These are phyloP conservation scores for Hypercompe scribonia DNA, from an alignment of 2,888 invertebrate genomes.

Conservation along the genomic window DNA sequence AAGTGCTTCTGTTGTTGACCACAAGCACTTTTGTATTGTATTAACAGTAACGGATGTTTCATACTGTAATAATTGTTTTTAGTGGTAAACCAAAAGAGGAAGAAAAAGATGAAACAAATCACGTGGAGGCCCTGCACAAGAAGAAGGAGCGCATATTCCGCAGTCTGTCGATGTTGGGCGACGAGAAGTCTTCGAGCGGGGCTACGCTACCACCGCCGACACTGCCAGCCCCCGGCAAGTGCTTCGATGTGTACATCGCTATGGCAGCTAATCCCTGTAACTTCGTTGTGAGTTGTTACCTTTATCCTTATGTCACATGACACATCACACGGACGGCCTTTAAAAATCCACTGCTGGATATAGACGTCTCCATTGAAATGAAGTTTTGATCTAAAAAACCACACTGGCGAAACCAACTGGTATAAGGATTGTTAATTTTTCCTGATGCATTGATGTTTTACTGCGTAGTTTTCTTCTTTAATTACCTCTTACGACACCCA, in stretches of 20 bases:
- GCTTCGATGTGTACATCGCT: slow-evolving; percentile 90
- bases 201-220: slow-evolving; percentile 69
- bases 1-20: neutral
- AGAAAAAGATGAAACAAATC: slow-evolving; percentile 64
- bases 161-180: slow-evolving; percentile 53
- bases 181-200: slow-evolving; percentile 56
- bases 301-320: too few species aligned
- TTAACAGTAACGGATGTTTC: neutral
- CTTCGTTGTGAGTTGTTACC: slow-evolving; percentile 85
- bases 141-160: slow-evolving; percentile 83
- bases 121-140: slow-evolving; percentile 74
- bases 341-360: too few species aligned
- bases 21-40: too few species aligned
- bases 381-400: too few species aligned
- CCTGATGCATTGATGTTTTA: too few species aligned
- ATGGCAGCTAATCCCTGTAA: slow-evolving; percentile 92
- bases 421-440: too few species aligned
- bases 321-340: too few species aligned
- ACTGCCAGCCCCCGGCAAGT: slow-evolving; percentile 81
- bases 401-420: too few species aligned
- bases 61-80: neutral
- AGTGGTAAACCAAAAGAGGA: slow-evolving; percentile 71
- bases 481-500: too few species aligned
- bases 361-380: too few species aligned
- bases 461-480: too few species aligned